Conservation (phyloP, 2,888 invertebrate genomes). For the Loripinus fragilis region DNA sequence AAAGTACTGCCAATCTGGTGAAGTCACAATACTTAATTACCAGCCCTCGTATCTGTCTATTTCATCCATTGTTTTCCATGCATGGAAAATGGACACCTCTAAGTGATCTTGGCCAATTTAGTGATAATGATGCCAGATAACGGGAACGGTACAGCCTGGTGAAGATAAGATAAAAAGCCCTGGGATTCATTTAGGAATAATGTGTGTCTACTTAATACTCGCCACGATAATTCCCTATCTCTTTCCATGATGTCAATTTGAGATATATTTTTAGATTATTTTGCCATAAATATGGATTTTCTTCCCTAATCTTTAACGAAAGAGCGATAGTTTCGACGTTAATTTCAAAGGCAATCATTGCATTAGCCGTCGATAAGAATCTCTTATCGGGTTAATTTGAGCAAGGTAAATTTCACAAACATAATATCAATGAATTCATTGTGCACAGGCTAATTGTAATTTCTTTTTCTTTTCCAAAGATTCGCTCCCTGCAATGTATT, state of each 20-base stretch:
- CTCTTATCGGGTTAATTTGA: conserved; percentile 59
- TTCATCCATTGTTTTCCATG: conserved; percentile 36
- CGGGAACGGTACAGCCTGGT: conserved; percentile 44
- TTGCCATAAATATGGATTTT: conserved; percentile 40
- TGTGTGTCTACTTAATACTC: conserved; percentile 18
- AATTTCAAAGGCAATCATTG: conserved; percentile 41
- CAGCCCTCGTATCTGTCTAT: not conserved
- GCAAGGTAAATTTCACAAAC: conserved; percentile 62
- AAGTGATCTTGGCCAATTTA: conserved; percentile 61
- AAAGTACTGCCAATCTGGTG: too few relatives aligned
- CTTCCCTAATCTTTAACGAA: conserved; percentile 50
- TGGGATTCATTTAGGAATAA: conserved; percentile 30
- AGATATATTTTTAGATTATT: conserved; percentile 19
- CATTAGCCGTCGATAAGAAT: conserved; percentile 47
- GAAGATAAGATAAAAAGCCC: conserved; percentile 55
- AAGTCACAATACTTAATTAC: not conserved
- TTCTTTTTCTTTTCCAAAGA: not conserved
- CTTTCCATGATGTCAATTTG: conserved; percentile 7
- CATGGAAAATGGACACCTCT: conserved; percentile 59
- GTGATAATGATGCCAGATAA: conserved; percentile 48
- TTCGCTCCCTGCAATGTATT: not conserved
- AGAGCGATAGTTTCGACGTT: conserved; percentile 42
- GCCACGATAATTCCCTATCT: conserved; percentile 9
- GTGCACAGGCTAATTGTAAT: conserved; percentile 10
- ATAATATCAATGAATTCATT: conserved; percentile 49